Base-by-base conservation (phyloP, 2,797 vertebrate species). In the Taenioides sp. region DNA sequence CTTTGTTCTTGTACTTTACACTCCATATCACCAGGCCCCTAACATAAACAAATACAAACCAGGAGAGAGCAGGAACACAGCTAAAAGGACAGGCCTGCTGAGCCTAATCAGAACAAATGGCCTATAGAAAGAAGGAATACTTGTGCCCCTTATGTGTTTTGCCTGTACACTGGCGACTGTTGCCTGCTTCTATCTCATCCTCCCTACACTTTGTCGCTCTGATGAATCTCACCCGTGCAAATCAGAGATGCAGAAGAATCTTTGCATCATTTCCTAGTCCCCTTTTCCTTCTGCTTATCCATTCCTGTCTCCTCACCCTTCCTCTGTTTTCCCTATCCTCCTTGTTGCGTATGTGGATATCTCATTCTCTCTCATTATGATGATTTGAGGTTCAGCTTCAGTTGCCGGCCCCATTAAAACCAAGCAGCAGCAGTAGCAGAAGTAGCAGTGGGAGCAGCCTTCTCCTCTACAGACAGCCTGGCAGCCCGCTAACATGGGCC, bases 331-430 rank as follows among this genome's bases (percentile, higher is more conserved):
- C 80, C 64, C 73, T 70, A 75, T 73, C 66, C 74, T 84, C 61
- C 73, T 65, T 62, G 65, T 81, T 86, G 83, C 72, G 71, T 84
- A 87, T 81, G 75, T 81, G 82, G 84, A 84, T 62, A 62, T 81
- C 84, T 91, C 84, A 83, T 89, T 92, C 85, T 85, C 87, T 88
- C 87, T 90, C 86, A 90, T 92, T 92, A 91, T 80, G 82, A 87
- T 91, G 90, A 92, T 91, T 90, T 86, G 85, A 89, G 86, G 82
- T 90, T 88, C 84, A 82, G 89, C 87, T 88, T 90, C 86, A 89
- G 83, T 86, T 88, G 84, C 83, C 70, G 81, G 85, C 86, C 86
- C 90, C 80, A 91, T 92, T 92, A 90, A 91, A 92, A 88, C 77
- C 78, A 78, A 83, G 80, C 79, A 87, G 77, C 78, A 86, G 81